These are phyloP conservation scores for Athene noctua DNA, from an alignment of 2,113 vertebrate genomes.

Conservation along the genomic window DNA sequence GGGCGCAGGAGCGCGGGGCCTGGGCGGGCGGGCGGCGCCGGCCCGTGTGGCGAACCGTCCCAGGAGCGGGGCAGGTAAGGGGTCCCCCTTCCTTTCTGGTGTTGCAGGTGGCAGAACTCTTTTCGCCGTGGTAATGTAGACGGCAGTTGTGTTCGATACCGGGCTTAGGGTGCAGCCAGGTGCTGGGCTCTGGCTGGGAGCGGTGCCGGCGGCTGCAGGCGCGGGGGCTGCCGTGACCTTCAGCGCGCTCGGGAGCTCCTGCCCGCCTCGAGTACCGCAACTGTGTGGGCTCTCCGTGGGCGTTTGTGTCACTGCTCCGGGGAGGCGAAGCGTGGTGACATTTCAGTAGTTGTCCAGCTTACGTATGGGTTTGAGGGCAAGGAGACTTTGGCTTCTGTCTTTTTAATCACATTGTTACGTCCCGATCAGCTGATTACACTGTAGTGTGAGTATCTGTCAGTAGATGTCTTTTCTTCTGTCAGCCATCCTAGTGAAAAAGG, in stretches of 20 bases:
- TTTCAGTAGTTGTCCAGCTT: not conserved
- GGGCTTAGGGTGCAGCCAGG: not conserved
- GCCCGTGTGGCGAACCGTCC: not conserved
- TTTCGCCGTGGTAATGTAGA: not conserved
- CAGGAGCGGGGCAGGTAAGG: not conserved
- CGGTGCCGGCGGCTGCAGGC: not conserved
- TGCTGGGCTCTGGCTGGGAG: not conserved
- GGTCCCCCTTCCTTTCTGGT: not conserved
- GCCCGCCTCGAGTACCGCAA: rapidly evolving
- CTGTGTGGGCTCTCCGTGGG: not conserved
- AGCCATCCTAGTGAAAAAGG: not conserved
- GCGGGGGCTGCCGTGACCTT: not conserved
- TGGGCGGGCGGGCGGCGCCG: not conserved
- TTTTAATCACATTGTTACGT: not conserved
- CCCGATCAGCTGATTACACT: not conserved
- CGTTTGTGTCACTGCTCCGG: rapidly evolving
- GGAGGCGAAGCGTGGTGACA: not conserved
- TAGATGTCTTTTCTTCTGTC: not conserved
- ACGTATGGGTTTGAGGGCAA: not conserved
- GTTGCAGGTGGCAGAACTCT: not conserved
- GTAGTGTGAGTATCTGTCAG: not conserved
- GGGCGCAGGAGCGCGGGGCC: not conserved
- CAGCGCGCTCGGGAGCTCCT: not conserved
- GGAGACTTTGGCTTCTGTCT: not conserved
- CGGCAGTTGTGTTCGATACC: rapidly evolving